phyloP scores from a whole-genome alignment of 2,888 invertebrate genomes.

The Cephonodes hylas region DNA sequence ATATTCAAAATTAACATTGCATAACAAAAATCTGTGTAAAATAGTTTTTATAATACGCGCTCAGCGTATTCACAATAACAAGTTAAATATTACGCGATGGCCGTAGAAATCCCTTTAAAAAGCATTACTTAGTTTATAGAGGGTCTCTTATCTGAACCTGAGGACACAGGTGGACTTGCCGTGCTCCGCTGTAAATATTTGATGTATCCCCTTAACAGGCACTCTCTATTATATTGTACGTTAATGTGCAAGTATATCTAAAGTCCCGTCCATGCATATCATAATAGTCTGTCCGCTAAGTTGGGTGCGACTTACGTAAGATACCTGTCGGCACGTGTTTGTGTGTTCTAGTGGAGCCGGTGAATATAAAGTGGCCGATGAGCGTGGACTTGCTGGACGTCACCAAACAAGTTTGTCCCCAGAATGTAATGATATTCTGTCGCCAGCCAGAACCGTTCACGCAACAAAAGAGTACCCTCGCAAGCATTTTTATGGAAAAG shows the following conservation, averaged over 20 bases:
- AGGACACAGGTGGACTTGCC: slow-evolving; percentile 65
- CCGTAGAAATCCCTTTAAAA: slow-evolving; percentile 27
- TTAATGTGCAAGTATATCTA: slow-evolving; percentile 12
- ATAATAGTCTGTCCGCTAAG: slow-evolving; percentile 12
- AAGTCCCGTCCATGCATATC: slow-evolving; percentile 10
- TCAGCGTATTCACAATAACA: no score
- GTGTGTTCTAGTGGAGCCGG: not conserved
- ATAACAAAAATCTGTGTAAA: no score
- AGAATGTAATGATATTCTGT: slow-evolving; percentile 15
- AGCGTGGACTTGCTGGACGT: not conserved
- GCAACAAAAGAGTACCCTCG: slow-evolving; percentile 16
- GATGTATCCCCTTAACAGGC: slow-evolving; percentile 63
- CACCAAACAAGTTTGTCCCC: slow-evolving; percentile 9
- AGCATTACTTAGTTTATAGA: slow-evolving; percentile 40
- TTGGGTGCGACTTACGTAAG: slow-evolving; percentile 5
- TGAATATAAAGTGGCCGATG: not conserved
- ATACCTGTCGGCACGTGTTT: not conserved
- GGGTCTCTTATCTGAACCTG: slow-evolving; percentile 40
- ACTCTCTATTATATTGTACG: slow-evolving; percentile 41
- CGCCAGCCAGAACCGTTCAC: slow-evolving; percentile 8
- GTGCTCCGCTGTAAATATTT: slow-evolving; percentile 65
- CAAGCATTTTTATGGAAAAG: slow-evolving; percentile 25
- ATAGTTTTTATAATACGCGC: no score
- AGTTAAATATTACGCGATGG: not conserved
- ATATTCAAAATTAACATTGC: no score